Evolutionary conservation across 2,888 invertebrate species (phyloP).

Genomic region (Morpho deidamia): DNA sequence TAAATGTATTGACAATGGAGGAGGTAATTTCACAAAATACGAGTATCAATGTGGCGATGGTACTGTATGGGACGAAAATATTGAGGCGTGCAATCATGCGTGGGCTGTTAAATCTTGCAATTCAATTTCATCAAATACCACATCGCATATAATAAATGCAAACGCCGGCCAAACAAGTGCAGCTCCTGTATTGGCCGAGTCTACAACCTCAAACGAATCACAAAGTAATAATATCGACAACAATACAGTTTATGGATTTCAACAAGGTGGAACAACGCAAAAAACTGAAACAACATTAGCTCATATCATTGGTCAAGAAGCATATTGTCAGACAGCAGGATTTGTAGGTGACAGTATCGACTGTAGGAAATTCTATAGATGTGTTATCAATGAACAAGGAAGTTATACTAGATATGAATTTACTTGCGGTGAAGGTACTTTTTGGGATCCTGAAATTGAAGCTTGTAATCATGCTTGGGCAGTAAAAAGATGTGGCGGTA

Average conservation of each 20-base stretch:
- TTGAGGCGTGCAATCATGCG: conserved; percentile 79
- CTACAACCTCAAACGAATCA: conserved; percentile 18
- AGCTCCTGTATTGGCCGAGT: conserved; percentile 22
- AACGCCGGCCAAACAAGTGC: conserved; percentile 15
- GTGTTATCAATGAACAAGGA: conserved; percentile 72
- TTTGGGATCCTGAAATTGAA: conserved; percentile 77
- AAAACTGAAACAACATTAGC: conserved; percentile 5
- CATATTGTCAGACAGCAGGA: conserved; percentile 23
- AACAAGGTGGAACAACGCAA: conserved; percentile 15
- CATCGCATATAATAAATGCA: conserved; percentile 10
- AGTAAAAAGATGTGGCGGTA: conserved; percentile 25
- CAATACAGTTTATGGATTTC: conserved; percentile 25
- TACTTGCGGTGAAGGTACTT: conserved; percentile 82
- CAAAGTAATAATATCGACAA: conserved; percentile 17
- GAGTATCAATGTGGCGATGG: conserved; percentile 79
- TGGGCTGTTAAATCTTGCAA: conserved; percentile 55
- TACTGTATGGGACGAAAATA: conserved; percentile 78
- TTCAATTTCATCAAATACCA: conserved; percentile 7
- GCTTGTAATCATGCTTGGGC: conserved; percentile 78
- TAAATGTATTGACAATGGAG: conserved; percentile 79
- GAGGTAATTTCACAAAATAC: conserved; percentile 65
- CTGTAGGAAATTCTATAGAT: conserved; percentile 33
- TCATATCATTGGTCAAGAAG: conserved; percentile 7
- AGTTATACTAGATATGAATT: conserved; percentile 80
- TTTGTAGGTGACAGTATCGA: conserved; percentile 28